Evolutionary conservation across 2,888 invertebrate species (phyloP).

Genomic region (Helobdella robusta): DNA sequence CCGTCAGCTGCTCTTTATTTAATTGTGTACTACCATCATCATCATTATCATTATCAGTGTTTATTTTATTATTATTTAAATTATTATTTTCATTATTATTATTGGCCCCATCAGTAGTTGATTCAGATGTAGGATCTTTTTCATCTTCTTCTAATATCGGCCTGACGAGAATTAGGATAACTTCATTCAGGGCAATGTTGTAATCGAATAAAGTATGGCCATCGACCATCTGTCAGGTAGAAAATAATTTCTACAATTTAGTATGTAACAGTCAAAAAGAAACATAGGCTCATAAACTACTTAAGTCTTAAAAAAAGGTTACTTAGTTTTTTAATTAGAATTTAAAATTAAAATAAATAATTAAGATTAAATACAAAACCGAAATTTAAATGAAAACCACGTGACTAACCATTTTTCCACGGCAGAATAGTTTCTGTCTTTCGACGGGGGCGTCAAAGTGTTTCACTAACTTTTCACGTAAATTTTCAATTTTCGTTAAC

Average conservation of each 20-base stretch:
- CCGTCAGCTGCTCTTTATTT: too few species aligned
- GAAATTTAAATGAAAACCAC: too few species aligned
- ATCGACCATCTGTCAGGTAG: conserved; percentile 66
- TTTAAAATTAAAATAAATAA: too few species aligned
- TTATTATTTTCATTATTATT: conserved; percentile 4
- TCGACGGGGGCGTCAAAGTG: conserved; percentile 50
- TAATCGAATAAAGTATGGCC: conserved; percentile 68
- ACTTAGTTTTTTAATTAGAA: too few species aligned
- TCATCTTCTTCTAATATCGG: too few species aligned
- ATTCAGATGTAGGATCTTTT: too few species aligned
- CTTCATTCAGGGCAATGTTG: conserved; percentile 54
- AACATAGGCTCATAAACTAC: too few species aligned
- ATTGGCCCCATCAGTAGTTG: background rate
- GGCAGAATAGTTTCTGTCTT: conserved; percentile 45
- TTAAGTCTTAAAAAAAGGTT: too few species aligned
- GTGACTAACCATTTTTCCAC: conserved; percentile 46
- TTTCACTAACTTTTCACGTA: conserved; percentile 55
- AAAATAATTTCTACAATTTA: too few species aligned
- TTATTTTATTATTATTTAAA: background rate
- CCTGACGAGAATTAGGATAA: conserved; percentile 32
- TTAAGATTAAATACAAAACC: too few species aligned
- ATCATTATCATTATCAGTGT: background rate
- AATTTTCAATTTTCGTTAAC: conserved; percentile 59
- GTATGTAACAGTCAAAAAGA: too few species aligned
- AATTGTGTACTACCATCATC: background rate